These are phyloP conservation scores for Electrona antarctica DNA, from an alignment of 2,113 vertebrate species.

Conservation along the genomic window DNA sequence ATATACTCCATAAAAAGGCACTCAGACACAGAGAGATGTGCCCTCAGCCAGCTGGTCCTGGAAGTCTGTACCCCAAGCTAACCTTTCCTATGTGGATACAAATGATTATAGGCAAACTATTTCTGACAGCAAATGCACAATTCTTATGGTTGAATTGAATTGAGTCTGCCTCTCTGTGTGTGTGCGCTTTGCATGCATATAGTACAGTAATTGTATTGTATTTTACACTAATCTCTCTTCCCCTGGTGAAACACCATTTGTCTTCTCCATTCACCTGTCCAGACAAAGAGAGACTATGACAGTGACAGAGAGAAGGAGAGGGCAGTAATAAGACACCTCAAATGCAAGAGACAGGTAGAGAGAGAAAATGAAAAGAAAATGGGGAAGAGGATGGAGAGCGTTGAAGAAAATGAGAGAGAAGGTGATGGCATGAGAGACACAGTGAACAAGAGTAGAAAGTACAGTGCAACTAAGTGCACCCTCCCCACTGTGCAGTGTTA, in stretches of 20 bases:
- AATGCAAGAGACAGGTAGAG: background rate
- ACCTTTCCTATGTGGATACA: too few species aligned
- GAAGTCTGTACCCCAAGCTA: too few species aligned
- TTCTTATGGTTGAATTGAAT: too few species aligned
- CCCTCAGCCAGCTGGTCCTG: too few species aligned
- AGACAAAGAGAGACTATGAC: background rate
- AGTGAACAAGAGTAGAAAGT: background rate
- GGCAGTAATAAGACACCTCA: background rate
- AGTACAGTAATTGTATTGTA: background rate
- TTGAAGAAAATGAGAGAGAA: background rate
- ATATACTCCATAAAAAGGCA: too few species aligned
- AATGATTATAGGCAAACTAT: too few species aligned
- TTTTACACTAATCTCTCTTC: background rate
- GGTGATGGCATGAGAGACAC: background rate
- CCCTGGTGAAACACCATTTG: slow-evolving; percentile 2
- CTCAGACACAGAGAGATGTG: too few species aligned
- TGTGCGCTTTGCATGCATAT: background rate
- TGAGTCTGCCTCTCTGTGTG: background rate
- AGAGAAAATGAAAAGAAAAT: background rate
- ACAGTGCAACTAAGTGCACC: slow-evolving; percentile 7
- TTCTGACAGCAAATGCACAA: too few species aligned
- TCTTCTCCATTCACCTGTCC: background rate
- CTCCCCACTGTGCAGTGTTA: slow-evolving; percentile 42
- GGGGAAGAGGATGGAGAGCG: background rate
- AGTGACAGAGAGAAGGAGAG: background rate